Evolutionary conservation across 2,797 vertebrate genomes (phyloP).

Genomic region (Chromis chromis): DNA sequence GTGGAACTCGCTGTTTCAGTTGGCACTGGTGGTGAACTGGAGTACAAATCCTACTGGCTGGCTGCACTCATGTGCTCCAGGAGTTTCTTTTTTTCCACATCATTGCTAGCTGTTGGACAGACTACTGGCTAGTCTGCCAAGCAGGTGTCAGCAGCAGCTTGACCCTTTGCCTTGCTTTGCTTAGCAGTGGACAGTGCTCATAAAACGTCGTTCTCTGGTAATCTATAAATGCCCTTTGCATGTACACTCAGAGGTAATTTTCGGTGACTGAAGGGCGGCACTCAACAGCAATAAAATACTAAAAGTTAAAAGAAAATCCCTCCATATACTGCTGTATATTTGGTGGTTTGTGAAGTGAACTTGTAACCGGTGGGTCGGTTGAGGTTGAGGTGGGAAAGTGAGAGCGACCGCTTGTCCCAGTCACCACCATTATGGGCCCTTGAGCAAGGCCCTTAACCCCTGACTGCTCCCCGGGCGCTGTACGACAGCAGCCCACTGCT

Average conservation of each 20-base stretch:
- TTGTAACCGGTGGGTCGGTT: too few relatives aligned
- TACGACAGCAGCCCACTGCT: too few relatives aligned
- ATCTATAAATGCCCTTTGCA: constrained; percentile 23
- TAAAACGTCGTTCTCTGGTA: constrained; percentile 24
- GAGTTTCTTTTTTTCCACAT: background rate
- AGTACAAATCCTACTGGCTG: background rate
- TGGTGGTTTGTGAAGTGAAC: too few relatives aligned
- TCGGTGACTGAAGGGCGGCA: constrained; percentile 7
- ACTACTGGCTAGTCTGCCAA: background rate
- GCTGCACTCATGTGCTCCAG: constrained; percentile 11
- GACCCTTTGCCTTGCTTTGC: constrained; percentile 21
- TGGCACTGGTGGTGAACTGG: background rate
- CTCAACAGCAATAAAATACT: constrained; percentile 8
- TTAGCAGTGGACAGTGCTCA: constrained; percentile 11
- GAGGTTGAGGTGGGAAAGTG: too few relatives aligned
- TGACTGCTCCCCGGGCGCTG: too few relatives aligned
- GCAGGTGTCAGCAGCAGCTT: constrained; percentile 15
- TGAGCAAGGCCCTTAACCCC: too few relatives aligned
- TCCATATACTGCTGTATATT: constrained; percentile 10
- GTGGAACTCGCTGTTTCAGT: background rate
- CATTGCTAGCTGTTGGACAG: background rate
- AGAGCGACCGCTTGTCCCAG: too few relatives aligned
- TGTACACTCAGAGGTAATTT: constrained; percentile 18
- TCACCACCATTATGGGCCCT: too few relatives aligned
- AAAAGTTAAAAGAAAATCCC: too few relatives aligned